These are phyloP conservation scores for Rosalia funebris DNA, from an alignment of 2,888 invertebrate genomes.

Conservation along the genomic window DNA sequence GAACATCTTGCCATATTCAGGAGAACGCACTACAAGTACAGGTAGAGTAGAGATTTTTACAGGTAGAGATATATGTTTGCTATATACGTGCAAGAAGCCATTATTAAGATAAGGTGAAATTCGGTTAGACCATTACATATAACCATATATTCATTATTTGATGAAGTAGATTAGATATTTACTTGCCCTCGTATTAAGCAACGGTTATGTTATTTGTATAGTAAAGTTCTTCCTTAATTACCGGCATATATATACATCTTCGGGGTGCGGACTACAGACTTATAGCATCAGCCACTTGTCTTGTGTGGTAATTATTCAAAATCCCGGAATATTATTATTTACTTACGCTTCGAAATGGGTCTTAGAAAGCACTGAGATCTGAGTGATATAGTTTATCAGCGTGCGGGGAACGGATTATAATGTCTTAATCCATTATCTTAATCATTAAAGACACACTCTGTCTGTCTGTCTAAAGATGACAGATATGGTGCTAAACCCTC, in stretches of 20 bases:
- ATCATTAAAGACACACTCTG: conserved; percentile 44
- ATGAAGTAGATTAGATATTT: no score
- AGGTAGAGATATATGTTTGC: no score
- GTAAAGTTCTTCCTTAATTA: conserved; percentile 15
- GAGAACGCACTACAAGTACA: no score
- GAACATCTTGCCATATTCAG: no score
- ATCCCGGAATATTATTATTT: conserved; percentile 37
- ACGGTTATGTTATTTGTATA: conserved; percentile 10
- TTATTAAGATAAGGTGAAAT: no score
- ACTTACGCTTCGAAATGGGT: conserved; percentile 32
- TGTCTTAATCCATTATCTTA: conserved; percentile 52
- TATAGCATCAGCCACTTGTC: conserved; percentile 9
- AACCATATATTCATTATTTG: no score
- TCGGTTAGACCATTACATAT: no score
- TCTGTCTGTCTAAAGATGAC: conserved; percentile 20
- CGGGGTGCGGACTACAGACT: conserved; percentile 16
- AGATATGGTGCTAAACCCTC: conserved; percentile 12
- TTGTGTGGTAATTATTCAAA: conserved; percentile 21
- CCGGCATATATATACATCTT: conserved; percentile 19
- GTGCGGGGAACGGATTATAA: conserved; percentile 45
- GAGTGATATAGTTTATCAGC: conserved; percentile 49
- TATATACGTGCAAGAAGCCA: no score
- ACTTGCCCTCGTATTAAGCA: neutral
- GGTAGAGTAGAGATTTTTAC: no score
- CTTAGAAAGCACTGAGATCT: conserved; percentile 35